These are phyloP conservation scores for Epistrophe eligans DNA, from an alignment of 2,888 invertebrate genomes.

Conservation along the genomic window DNA sequence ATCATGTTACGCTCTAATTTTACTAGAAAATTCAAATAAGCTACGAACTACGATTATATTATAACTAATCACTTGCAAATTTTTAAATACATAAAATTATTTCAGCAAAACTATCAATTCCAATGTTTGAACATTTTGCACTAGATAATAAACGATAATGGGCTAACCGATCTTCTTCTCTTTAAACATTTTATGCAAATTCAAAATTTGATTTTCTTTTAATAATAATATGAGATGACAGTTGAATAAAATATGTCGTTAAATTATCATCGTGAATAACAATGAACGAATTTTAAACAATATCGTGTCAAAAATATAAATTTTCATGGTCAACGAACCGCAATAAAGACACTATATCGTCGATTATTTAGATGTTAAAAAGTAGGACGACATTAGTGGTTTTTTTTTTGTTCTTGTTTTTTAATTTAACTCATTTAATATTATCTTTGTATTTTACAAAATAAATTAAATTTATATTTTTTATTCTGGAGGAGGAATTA, in stretches of 20 bases:
- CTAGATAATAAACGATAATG: background rate
- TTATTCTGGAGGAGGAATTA: background rate
- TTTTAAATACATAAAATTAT: background rate
- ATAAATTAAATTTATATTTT: background rate
- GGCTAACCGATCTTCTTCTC: background rate
- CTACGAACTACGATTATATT: background rate
- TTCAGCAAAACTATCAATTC: background rate
- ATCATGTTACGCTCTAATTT: no score
- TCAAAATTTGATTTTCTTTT: background rate
- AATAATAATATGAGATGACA: background rate
- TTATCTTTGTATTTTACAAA: no score
- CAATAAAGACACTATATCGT: background rate
- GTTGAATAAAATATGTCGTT: conserved; percentile 4
- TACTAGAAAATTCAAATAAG: no score
- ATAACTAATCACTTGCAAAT: background rate
- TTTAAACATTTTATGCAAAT: conserved; percentile 4
- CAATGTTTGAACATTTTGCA: background rate
- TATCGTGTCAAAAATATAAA: conserved; percentile 4
- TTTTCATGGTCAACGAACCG: conserved; percentile 30
- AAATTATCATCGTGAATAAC: background rate
- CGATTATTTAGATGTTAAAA: background rate
- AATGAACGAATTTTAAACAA: conserved; percentile 3
- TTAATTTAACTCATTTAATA: background rate
- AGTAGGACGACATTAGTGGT: conserved; percentile 3
- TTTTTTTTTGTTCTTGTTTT: background rate